Conservation (phyloP, 2,797 vertebrate genomes). For the Manis javanica region DNA sequence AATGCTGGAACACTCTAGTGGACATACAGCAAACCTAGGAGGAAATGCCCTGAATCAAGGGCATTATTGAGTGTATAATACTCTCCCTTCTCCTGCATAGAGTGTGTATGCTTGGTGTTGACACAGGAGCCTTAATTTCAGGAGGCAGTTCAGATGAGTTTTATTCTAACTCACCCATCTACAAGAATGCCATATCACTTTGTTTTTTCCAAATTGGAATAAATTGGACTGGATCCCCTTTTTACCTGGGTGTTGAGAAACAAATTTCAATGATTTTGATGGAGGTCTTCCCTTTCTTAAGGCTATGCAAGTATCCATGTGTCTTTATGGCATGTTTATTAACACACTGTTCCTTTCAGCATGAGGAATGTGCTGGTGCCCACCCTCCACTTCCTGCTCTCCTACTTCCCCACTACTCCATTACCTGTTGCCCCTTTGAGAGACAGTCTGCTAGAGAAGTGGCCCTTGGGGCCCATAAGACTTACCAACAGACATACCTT, state of each 20-base stretch:
- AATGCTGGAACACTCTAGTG: background rate
- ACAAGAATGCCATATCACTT: background rate
- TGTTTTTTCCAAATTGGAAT: constrained; percentile 23
- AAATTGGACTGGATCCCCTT: background rate
- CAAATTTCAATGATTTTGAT: background rate
- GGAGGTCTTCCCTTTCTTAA: background rate
- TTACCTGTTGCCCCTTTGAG: background rate
- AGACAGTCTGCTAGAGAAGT: background rate
- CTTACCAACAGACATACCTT: background rate
- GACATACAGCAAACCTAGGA: background rate
- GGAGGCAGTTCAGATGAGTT: background rate
- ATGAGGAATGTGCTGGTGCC: background rate
- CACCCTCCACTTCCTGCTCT: background rate
- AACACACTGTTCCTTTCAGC: background rate
- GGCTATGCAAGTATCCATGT: background rate
- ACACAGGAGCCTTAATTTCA: background rate
- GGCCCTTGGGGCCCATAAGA: background rate
- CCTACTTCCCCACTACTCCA: background rate
- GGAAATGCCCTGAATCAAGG: background rate
- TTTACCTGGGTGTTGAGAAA: background rate
- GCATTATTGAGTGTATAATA: background rate
- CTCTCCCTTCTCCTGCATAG: background rate
- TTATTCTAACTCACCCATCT: background rate
- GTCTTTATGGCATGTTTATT: background rate
- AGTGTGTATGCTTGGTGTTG: background rate